A percentile compares a stretch with the other conserved stretches of the same genome.
Evolutionary conservation across 2,113 vertebrate species (phyloP).

Genomic region (Desmodus rotundus): DNA sequence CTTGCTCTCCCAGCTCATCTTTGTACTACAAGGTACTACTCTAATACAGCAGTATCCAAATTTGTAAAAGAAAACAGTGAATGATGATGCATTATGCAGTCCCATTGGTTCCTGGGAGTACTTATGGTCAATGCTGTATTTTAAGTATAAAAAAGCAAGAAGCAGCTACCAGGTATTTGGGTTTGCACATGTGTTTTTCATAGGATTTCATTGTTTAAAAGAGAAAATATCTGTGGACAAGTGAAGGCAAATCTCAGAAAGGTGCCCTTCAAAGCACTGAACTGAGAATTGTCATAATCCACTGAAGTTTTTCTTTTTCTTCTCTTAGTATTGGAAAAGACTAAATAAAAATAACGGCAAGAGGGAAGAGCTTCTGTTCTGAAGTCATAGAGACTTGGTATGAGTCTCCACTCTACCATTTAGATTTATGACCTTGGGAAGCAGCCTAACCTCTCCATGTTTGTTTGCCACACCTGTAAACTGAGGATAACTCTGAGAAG

Average conservation of each 20-base stretch:
- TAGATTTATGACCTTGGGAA: neutral
- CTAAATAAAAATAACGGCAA: neutral
- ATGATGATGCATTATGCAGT: neutral
- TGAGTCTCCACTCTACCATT: neutral
- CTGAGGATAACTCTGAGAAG: neutral
- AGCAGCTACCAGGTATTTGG: neutral
- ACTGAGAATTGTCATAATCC: neutral
- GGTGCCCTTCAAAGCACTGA: neutral
- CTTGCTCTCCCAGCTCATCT: neutral
- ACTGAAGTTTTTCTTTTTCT: neutral
- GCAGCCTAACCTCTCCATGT: neutral
- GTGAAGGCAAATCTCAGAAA: slow-evolving; percentile 9
- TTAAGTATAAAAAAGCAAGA: neutral
- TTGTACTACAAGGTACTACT: neutral
- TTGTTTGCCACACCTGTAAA: neutral
- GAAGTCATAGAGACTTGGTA: neutral
- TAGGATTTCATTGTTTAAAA: neutral
- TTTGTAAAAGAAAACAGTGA: neutral
- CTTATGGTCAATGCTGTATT: neutral
- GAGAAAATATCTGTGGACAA: neutral
- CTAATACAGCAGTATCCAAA: neutral
- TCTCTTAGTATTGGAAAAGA: neutral
- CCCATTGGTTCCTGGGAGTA: neutral
- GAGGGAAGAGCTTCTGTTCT: neutral
- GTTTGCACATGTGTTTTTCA: neutral